phyloP scores from a whole-genome alignment of 2,797 vertebrate species.

The Ibycter americanus region DNA sequence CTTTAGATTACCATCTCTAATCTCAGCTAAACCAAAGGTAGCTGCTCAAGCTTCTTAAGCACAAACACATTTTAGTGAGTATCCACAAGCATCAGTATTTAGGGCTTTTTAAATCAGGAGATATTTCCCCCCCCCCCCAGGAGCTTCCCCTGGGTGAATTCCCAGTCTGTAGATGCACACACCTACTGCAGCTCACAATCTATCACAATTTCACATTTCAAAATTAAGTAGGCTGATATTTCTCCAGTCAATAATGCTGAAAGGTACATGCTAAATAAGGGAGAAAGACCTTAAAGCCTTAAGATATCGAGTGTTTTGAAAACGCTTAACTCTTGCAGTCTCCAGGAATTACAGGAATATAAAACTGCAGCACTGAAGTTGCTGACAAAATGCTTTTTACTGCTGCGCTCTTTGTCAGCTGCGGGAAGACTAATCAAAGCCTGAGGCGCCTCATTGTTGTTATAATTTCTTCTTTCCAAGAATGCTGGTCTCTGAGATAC shows the following conservation, averaged over 20 bases:
- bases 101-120: not conserved
- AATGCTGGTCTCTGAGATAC: not conserved
- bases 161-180: not conserved
- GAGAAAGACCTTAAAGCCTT: not conserved
- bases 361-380: not conserved
- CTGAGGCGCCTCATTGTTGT: not conserved
- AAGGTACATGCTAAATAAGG: not conserved
- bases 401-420: not conserved
- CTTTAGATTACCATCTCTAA: not conserved
- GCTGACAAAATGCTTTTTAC: not conserved
- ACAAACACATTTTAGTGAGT: not conserved
- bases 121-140: no score
- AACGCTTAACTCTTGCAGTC: not conserved
- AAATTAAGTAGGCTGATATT: not conserved
- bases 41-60: not conserved
- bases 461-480: not conserved
- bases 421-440: not conserved
- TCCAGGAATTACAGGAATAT: not conserved
- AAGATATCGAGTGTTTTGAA: not conserved
- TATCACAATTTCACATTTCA: not conserved
- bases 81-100: not conserved
- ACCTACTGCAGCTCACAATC: not conserved
- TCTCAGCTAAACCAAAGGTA: not conserved
- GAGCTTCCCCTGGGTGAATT: not conserved
- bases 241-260: not conserved